Evolutionary conservation across 2,888 invertebrate species (phyloP), one percentile per base, ranked within the genome.

Genomic region (Aporophyla nigra): DNA sequence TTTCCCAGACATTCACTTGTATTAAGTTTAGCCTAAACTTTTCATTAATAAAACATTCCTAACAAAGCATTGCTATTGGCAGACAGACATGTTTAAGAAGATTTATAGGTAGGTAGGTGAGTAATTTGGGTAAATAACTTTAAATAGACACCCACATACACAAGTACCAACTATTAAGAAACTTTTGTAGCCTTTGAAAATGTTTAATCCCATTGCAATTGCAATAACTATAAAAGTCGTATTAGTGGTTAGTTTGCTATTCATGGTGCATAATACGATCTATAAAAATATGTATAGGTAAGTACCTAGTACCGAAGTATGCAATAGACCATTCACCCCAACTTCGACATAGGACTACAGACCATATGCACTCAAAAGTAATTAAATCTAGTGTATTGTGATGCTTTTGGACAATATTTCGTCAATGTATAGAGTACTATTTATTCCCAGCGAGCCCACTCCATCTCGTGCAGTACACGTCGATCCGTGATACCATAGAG

Each of bases 401-500:
- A 63, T 65, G 61, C 51, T 82, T 84, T 83, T 84, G 80, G 83
- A 82, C 80, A 83, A 72, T 80, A 80, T 78, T 88, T 85, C 76
- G 81, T 82, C 65, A 82, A 70, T 86, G 76, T 78, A 65, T 76
- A 74, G 51, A 63, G 67, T 84, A 85, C 82, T 90, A 93, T 93
- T 92, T 93, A 93, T 91, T 91, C 90, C 82, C 80, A 80, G 85
- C 82, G 81, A 89, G 81, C 83, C 74, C 86, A 86, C 87, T 89
- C 85, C 88, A 89, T 89, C 82, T 87, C 90, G 89, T 89, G 91
- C 92, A 92, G 93, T 93, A 85, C 86, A 78, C 88, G 87, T 81
- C 88, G 91, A 88, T 88, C 90, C 89, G 90, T 88, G 86, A 54
- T 61, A 72, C 80, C 80, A 78, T 78, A 82, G 78, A 77, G 83